Conservation (phyloP, 2,113 vertebrate genomes). For the Lucifuga dentata region DNA sequence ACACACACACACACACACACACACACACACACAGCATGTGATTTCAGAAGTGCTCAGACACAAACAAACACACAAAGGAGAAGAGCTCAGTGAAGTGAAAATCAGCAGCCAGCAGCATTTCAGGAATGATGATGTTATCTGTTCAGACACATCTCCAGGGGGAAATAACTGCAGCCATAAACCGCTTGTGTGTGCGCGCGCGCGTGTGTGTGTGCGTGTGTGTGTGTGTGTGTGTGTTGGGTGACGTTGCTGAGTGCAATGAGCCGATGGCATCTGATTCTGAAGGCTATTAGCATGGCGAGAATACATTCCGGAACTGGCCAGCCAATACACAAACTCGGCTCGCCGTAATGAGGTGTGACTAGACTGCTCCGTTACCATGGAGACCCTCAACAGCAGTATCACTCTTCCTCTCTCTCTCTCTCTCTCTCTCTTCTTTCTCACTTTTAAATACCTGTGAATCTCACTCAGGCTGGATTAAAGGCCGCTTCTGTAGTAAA, state of each 20-base stretch:
- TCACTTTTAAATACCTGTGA: conserved; percentile 35
- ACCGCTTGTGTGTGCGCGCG: conserved; percentile 4
- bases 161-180: conserved; percentile 67
- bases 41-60: conserved; percentile 13
- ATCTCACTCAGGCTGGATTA: conserved; percentile 46
- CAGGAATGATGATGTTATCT: conserved; percentile 71
- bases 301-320: conserved; percentile 81
- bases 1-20: too few relatives aligned
- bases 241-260: conserved; percentile 77
- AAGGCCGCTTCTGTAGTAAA: background rate
- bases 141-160: conserved; percentile 67
- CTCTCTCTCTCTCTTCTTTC: conserved; percentile 5
- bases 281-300: conserved; percentile 82
- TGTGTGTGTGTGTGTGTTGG: conserved; percentile 39
- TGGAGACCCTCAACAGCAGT: conserved; percentile 72
- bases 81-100: conserved; percentile 45
- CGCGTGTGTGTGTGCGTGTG: conserved; percentile 35
- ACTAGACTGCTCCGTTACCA: conserved; percentile 78
- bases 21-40: background rate
- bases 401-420: conserved; percentile 12
- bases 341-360: conserved; percentile 81
- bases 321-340: conserved; percentile 77
- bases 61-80: conserved; percentile 8
- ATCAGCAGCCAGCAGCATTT: conserved; percentile 50
- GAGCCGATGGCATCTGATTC: conserved; percentile 80